Conservation (phyloP, 2,113 vertebrate species). For the Hemichromis elongatus region DNA sequence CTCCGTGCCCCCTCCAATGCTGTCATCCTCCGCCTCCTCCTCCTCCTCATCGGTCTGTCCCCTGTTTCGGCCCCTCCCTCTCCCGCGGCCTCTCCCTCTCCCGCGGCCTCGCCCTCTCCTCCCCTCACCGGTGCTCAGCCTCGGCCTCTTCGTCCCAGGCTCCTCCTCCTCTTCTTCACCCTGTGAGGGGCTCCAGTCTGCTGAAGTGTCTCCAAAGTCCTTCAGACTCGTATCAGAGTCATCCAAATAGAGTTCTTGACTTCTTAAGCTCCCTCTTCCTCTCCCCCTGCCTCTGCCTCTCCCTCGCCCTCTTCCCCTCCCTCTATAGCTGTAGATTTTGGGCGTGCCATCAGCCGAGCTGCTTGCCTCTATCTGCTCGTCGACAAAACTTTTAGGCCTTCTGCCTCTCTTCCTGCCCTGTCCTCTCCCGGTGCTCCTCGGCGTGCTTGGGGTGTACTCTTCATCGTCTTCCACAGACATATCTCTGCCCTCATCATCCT, state of each 20-base stretch:
- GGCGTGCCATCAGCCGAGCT: neutral
- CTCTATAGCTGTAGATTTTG: conserved; percentile 11
- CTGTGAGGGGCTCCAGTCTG: conserved; percentile 60
- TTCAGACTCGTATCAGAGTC: conserved; percentile 43
- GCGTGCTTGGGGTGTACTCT: conserved; percentile 19
- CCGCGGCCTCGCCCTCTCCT: conserved; percentile 50
- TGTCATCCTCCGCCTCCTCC: neutral
- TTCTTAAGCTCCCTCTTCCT: conserved; percentile 8
- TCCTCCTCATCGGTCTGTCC: neutral
- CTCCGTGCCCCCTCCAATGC: conserved; percentile 22
- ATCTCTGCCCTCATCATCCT: neutral
- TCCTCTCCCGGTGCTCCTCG: neutral
- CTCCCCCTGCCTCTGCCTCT: conserved; percentile 32
- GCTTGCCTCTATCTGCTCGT: neutral
- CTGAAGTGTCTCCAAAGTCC: conserved; percentile 52
- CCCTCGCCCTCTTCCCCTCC: conserved; percentile 18
- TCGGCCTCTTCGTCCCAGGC: neutral
- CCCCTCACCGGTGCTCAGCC: neutral
- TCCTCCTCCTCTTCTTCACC: conserved; percentile 48
- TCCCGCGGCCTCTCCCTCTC: neutral
- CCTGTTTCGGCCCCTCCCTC: neutral
- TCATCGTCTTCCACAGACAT: neutral
- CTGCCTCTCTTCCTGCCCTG: conserved; percentile 71
- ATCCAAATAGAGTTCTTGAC: neutral
- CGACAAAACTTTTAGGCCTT: conserved; percentile 40